Conservation (phyloP, 2,888 invertebrate genomes). For the Hesperia comma region DNA sequence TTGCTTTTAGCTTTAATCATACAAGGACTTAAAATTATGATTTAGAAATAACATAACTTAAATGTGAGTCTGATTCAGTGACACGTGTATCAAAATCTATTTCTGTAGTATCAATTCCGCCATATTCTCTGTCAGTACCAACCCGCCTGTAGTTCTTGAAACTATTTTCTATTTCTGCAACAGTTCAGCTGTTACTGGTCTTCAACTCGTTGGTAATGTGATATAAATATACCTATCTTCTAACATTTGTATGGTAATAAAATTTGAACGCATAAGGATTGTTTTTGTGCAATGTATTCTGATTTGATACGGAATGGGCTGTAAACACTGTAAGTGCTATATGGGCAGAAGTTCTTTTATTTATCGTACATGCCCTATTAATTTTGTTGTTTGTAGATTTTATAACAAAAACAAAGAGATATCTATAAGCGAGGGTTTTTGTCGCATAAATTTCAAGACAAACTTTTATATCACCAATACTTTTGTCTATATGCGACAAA, state of each 20-base stretch:
- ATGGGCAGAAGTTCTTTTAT: neutral
- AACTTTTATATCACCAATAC: constrained; percentile 22
- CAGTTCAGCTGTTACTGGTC: constrained; percentile 77
- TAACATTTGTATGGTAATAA: constrained; percentile 45
- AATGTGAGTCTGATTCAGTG: constrained; percentile 2
- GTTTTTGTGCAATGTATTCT: neutral
- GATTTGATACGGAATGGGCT: neutral
- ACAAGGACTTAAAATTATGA: neutral
- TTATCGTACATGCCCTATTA: neutral
- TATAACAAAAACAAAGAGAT: neutral
- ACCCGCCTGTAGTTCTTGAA: constrained; percentile 74
- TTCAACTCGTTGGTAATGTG: constrained; percentile 64
- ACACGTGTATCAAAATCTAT: constrained; percentile 35
- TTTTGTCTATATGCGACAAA: constrained; percentile 27
- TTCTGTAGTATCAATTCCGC: constrained; percentile 23
- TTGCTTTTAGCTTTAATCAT: neutral
- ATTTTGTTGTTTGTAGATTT: neutral
- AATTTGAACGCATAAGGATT: constrained; percentile 23
- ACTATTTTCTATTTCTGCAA: constrained; percentile 82
- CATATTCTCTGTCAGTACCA: constrained; percentile 44
- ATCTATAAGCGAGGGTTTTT: constrained; percentile 3
- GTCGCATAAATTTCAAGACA: constrained; percentile 10
- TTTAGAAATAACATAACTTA: constrained; percentile 1
- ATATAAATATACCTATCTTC: constrained; percentile 63
- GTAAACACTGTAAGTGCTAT: neutral